A percentile compares a stretch with the other conserved stretches of the same genome.
Conservation (phyloP, 2,113 vertebrate genomes). For the Neodontobutis hainanensis region DNA sequence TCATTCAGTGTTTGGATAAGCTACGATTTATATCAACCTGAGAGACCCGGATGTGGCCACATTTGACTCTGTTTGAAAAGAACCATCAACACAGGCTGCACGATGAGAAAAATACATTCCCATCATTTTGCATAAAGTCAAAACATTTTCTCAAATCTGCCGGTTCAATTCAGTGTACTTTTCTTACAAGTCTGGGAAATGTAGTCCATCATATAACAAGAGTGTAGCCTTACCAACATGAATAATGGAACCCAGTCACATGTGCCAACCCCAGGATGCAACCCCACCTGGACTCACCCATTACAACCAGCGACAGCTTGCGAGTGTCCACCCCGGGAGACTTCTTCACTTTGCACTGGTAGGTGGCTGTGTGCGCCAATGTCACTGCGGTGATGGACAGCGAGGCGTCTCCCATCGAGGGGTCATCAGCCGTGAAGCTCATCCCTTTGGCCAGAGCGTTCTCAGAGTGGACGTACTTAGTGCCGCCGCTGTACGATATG, state of each 20-base stretch:
- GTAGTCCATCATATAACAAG: not conserved
- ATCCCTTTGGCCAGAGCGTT: conserved; percentile 74
- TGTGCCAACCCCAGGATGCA: not conserved
- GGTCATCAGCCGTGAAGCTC: conserved; percentile 81
- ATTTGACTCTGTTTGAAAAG: not conserved
- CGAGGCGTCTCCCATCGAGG: conserved; percentile 86
- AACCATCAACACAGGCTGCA: not conserved
- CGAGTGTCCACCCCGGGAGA: conserved; percentile 83
- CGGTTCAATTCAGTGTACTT: not conserved
- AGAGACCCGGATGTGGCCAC: not conserved
- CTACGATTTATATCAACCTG: too few relatives aligned
- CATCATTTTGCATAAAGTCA: not conserved
- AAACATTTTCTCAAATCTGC: too few relatives aligned
- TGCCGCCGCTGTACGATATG: conserved; percentile 81
- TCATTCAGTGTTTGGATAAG: too few relatives aligned
- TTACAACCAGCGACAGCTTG: conserved; percentile 83
- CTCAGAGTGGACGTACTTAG: conserved; percentile 72
- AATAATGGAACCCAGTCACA: conserved; percentile 24
- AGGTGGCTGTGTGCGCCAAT: conserved; percentile 81
- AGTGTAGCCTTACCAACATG: not conserved
- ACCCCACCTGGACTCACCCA: conserved; percentile 75
- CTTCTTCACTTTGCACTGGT: conserved; percentile 92
- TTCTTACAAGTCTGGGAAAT: not conserved
- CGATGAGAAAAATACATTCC: not conserved
- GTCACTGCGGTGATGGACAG: conserved; percentile 81